A percentile compares a stretch with the other conserved stretches of the same genome.
Conservation (phyloP, 2,113 vertebrate species). For the chimpanzee (Pan troglodytes) region NHGRI_mPanTro3-v2.1_pri NC_072398.2:219868001-219868500, state of each 20-base stretch:
- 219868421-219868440: fast-evolving
- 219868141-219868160: background rate
- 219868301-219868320: too few species aligned
- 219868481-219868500: background rate
- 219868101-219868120: background rate
- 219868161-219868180: background rate
- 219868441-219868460: background rate
- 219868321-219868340: too few species aligned
- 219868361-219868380: too few species aligned
- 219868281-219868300: background rate
- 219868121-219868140: background rate
- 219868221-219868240: background rate
- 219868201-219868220: fast-evolving
- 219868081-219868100: background rate
- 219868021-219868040: background rate
- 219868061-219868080: background rate
- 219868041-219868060: background rate
- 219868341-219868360: too few species aligned
- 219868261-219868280: background rate
- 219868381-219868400: too few species aligned
- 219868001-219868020: too few species aligned
- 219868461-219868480: background rate
- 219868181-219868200: background rate
- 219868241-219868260: background rate
- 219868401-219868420: too few species aligned